phyloP scores from a whole-genome alignment of 37 sponge, comb jelly and placozoan genomes.

The Axinella damicornis region DNA sequence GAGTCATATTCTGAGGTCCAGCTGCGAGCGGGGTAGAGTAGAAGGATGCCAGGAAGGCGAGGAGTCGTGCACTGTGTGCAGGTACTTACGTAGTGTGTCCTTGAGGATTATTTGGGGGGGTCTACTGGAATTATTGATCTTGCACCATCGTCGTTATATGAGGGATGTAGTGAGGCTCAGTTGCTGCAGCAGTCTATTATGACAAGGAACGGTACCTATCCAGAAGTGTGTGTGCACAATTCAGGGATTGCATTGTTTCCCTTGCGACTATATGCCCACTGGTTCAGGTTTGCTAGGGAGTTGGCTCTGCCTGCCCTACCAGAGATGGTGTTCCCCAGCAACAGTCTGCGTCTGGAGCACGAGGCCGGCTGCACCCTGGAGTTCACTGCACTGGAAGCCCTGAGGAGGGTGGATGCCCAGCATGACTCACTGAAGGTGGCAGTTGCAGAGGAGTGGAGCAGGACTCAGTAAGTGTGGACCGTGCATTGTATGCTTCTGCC shows the following conservation, averaged over 20 bases:
- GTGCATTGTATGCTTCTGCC: background rate
- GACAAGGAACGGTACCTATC: no score
- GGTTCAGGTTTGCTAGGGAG: conserved; percentile 17
- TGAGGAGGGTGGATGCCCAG: conserved; percentile 68
- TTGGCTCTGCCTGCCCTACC: conserved; percentile 80
- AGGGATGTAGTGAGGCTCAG: no score
- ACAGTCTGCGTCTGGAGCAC: conserved; percentile 67
- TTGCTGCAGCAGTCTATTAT: no score
- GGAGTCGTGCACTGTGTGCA: conserved; percentile 54
- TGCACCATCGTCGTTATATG: no score
- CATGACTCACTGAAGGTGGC: conserved; percentile 82
- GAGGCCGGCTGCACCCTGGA: conserved; percentile 46
- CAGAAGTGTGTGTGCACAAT: no score
- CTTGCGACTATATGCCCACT: no score
- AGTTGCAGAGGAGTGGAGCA: conserved; percentile 88
- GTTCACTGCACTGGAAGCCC: conserved; percentile 90
- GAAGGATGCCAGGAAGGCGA: conserved; percentile 15
- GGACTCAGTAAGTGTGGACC: conserved; percentile 37
- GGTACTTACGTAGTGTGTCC: no score
- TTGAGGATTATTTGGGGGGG: no score
- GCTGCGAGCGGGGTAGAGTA: conserved; percentile 46
- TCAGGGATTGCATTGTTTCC: no score
- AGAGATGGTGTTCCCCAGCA: conserved; percentile 95
- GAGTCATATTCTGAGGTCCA: conserved; percentile 80
- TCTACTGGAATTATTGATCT: no score